These are phyloP conservation scores for Australoheros scitulus DNA, from an alignment of 2,113 vertebrate species.

Conservation along the genomic window DNA sequence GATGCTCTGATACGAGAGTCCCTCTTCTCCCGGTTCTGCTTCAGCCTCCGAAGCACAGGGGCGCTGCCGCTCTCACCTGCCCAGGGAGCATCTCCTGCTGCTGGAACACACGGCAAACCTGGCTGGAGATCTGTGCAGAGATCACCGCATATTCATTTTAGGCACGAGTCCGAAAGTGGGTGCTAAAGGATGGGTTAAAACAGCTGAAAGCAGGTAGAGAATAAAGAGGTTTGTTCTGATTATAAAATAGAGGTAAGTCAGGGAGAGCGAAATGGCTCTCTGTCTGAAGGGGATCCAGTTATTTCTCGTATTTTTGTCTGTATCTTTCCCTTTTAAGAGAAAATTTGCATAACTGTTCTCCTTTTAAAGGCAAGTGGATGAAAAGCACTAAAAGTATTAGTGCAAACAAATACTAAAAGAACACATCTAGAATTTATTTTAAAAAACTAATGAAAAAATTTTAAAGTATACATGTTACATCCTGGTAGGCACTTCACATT, in stretches of 20 bases:
- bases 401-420: not conserved
- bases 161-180: not conserved
- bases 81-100: constrained; percentile 51
- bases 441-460: not conserved
- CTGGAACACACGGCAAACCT: constrained; percentile 18
- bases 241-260: not conserved
- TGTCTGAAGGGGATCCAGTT: not conserved
- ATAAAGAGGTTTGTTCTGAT: not conserved
- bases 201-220: not conserved
- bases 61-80: constrained; percentile 35
- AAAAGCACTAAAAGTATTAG: not conserved
- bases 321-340: not conserved
- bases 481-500: not conserved
- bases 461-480: not conserved
- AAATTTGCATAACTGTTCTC: not conserved
- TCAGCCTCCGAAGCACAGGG: constrained; percentile 78
- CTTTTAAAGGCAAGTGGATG: not conserved
- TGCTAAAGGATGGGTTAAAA: not conserved
- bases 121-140: constrained; percentile 39
- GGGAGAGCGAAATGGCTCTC: not conserved
- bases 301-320: not conserved
- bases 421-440: not conserved
- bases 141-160: constrained; percentile 17
- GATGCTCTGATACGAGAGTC: constrained; percentile 77
- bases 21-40: constrained; percentile 77